Conservation (phyloP, 2,888 invertebrate genomes). For the Lasioglossum zephyrum region DNA sequence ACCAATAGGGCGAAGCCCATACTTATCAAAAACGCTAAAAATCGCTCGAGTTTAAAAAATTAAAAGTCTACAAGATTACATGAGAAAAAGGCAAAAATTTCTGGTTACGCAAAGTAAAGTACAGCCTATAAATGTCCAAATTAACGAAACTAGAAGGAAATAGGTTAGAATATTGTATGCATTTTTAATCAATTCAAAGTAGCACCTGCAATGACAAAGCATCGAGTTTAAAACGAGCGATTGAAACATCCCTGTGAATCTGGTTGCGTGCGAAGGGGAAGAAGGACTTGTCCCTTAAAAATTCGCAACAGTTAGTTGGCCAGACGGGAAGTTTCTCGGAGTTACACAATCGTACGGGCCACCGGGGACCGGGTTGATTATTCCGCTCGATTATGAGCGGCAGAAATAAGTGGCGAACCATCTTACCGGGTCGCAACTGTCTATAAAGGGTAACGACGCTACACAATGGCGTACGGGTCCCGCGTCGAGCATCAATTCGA, state of each 20-base stretch:
- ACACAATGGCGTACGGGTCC: conserved; percentile 68
- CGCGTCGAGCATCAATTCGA: conserved; percentile 75
- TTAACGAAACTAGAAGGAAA: too few relatives aligned
- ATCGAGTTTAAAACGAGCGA: background rate
- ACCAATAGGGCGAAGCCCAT: too few relatives aligned
- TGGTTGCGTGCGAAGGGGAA: background rate
- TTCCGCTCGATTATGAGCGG: conserved; percentile 63
- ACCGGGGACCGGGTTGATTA: conserved; percentile 69
- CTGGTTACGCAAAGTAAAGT: too few relatives aligned
- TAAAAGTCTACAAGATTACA: too few relatives aligned
- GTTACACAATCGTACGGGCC: conserved; percentile 46
- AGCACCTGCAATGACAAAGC: background rate
- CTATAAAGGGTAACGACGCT: conserved; percentile 52
- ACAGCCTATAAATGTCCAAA: too few relatives aligned
- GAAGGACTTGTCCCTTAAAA: background rate
- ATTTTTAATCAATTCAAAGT: too few relatives aligned
- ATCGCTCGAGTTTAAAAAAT: too few relatives aligned
- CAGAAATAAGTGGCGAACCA: conserved; percentile 67
- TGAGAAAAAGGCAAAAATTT: too few relatives aligned
- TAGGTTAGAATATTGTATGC: too few relatives aligned
- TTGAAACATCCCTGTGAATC: background rate
- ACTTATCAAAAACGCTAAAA: too few relatives aligned
- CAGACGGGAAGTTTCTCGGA: conserved; percentile 3
- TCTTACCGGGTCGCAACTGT: conserved; percentile 43
- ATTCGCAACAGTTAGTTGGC: background rate